Evolutionary conservation across 2,888 invertebrate species (phyloP).

Genomic region (Hydrotaea diabolus): DNA sequence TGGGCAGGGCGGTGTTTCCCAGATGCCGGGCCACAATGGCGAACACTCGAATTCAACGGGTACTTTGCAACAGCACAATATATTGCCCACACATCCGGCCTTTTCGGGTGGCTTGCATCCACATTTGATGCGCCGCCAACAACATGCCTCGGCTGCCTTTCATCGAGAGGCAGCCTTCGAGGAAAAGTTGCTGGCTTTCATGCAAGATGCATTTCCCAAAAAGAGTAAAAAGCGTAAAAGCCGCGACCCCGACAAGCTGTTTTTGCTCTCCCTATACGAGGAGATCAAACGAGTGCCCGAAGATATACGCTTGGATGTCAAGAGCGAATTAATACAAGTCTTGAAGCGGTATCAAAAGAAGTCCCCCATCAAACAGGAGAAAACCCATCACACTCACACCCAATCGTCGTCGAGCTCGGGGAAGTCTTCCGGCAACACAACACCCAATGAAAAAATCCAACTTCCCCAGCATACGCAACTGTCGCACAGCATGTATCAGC

Average conservation of each 20-base stretch:
- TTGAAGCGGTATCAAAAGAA: constrained; percentile 79
- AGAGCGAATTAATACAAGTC: constrained; percentile 79
- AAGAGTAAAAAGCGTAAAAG: constrained; percentile 79
- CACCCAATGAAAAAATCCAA: constrained; percentile 71
- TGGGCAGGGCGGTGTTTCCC: constrained; percentile 73
- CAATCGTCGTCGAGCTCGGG: constrained; percentile 70
- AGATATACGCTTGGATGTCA: constrained; percentile 78
- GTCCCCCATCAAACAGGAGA: constrained; percentile 75
- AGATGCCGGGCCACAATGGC: constrained; percentile 74
- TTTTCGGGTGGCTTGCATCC: constrained; percentile 77
- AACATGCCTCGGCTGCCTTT: constrained; percentile 73
- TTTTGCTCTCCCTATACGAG: constrained; percentile 77
- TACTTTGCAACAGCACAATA: constrained; percentile 73
- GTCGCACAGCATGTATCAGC: constrained; percentile 79
- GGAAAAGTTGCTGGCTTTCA: constrained; percentile 78
- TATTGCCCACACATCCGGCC: constrained; percentile 76
- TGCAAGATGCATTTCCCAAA: constrained; percentile 79
- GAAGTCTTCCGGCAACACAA: constrained; percentile 68
- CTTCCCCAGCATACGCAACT: constrained; percentile 71
- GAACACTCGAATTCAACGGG: constrained; percentile 71
- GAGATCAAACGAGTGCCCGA: constrained; percentile 79
- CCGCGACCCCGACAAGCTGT: constrained; percentile 79
- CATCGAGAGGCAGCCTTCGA: constrained; percentile 78
- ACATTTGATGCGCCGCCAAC: constrained; percentile 75
- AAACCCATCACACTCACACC: constrained; percentile 69